These are phyloP conservation scores for Drosophila gunungcola DNA, from an alignment of 1,140 invertebrate species.

Conservation along the genomic window DNA sequence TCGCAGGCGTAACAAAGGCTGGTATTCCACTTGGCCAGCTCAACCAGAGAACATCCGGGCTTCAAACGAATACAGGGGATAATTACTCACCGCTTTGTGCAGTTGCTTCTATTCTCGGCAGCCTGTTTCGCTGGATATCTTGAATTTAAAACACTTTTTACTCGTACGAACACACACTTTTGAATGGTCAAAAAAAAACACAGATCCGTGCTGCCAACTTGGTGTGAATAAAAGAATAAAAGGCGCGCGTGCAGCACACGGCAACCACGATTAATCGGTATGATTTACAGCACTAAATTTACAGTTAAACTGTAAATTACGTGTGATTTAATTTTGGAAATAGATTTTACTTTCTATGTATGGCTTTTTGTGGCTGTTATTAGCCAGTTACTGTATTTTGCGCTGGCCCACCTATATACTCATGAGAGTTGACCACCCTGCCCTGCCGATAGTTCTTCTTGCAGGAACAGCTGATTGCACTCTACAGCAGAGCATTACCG, in stretches of 20 bases:
- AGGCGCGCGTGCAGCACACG: constrained; percentile 40
- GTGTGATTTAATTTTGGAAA: not conserved
- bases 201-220: constrained; percentile 37
- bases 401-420: not conserved
- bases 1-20: constrained; percentile 13
- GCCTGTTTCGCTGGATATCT: constrained; percentile 26
- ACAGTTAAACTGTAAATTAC: accelerated
- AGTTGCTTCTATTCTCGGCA: constrained; percentile 10
- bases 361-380: not conserved
- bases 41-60: not conserved
- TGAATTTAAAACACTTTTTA: constrained; percentile 39
- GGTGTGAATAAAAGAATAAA: constrained; percentile 9
- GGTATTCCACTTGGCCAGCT: not conserved
- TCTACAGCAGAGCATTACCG: not conserved
- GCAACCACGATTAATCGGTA: constrained; percentile 16
- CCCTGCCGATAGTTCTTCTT: constrained; percentile 18
- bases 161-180: constrained; percentile 57
- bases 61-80: not conserved
- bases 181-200: constrained; percentile 53
- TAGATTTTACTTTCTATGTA: not conserved
- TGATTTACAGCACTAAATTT: not conserved
- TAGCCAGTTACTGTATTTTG: not conserved
- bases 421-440: constrained; percentile 11
- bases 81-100: constrained; percentile 32
- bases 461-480: constrained; percentile 24